Percentiles rank a stretch among this genome's conserved stretches.
These are phyloP conservation scores for Phylloscopus trochilus DNA, from an alignment of 2,113 vertebrate species.

Conservation along the genomic window DNA sequence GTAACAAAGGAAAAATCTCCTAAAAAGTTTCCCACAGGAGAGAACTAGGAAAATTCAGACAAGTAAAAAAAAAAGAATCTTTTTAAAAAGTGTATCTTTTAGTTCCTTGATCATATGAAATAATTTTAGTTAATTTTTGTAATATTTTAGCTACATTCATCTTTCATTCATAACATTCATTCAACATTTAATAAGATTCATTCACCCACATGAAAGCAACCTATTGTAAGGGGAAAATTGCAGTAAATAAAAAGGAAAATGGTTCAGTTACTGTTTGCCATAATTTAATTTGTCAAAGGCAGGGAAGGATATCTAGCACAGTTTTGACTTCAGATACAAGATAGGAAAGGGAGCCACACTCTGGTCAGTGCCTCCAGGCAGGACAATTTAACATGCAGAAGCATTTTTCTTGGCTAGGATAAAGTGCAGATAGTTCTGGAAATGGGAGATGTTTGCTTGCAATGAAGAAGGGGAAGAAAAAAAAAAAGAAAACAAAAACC, in stretches of 20 bases:
- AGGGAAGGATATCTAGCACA: background rate
- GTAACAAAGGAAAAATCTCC: background rate
- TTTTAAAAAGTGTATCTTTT: background rate
- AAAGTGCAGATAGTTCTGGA: background rate
- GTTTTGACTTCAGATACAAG: background rate
- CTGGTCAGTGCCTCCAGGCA: background rate
- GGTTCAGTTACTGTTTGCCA: background rate
- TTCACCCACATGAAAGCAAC: background rate
- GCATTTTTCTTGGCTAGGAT: background rate
- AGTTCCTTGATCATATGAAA: background rate
- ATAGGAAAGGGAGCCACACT: background rate
- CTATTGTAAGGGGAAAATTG: background rate
- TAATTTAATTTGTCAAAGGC: background rate
- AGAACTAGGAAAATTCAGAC: background rate
- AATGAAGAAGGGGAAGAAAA: background rate
- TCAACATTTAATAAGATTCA: background rate
- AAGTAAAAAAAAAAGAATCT: background rate
- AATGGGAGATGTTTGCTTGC: background rate
- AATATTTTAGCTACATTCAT: background rate
- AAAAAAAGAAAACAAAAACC: background rate
- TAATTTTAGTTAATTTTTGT: background rate
- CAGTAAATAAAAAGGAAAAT: background rate
- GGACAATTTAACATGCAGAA: background rate
- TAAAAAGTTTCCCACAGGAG: background rate
- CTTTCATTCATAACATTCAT: background rate